Evolutionary conservation across 2,113 vertebrate species (phyloP).

Genomic region (Tupaia chinensis): DNA sequence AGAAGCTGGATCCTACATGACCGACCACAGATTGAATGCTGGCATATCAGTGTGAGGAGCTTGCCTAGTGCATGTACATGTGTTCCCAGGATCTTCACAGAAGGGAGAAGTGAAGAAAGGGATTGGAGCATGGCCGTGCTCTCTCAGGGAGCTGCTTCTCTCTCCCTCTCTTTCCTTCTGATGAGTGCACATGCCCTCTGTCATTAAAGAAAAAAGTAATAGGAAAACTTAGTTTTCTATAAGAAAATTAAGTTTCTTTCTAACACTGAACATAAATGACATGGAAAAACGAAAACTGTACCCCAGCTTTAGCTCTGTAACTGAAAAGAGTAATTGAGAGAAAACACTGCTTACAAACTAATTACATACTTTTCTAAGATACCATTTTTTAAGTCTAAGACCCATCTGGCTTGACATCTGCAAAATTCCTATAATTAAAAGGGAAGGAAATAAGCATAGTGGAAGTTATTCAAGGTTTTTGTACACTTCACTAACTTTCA

Average conservation of each 20-base stretch:
- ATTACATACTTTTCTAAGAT: slow-evolving; percentile 72
- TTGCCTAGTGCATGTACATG: too few relatives aligned
- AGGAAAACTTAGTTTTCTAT: neutral
- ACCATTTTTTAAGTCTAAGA: slow-evolving; percentile 58
- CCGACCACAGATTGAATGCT: too few relatives aligned
- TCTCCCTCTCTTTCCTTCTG: too few relatives aligned
- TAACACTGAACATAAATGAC: neutral
- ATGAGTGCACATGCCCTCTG: too few relatives aligned
- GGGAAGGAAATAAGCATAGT: slow-evolving; percentile 58
- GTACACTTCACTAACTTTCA: slow-evolving; percentile 8
- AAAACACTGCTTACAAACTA: slow-evolving; percentile 68
- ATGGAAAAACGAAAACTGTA: slow-evolving; percentile 47
- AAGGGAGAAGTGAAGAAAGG: too few relatives aligned
- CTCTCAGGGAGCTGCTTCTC: too few relatives aligned
- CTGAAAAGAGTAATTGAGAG: slow-evolving; percentile 69
- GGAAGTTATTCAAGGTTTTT: slow-evolving; percentile 55
- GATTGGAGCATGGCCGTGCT: too few relatives aligned
- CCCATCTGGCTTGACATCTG: slow-evolving; percentile 73
- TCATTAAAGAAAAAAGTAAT: neutral
- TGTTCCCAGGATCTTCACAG: too few relatives aligned
- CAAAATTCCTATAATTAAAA: slow-evolving; percentile 71
- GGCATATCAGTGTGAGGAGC: too few relatives aligned
- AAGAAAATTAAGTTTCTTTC: slow-evolving; percentile 18
- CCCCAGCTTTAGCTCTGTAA: slow-evolving; percentile 23
- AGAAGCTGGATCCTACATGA: too few relatives aligned